A percentile compares a stretch with the other conserved stretches of the same genome.
Evolutionary conservation across 2,888 invertebrate species (phyloP).

Genomic region (Seladonia tumulorum): DNA sequence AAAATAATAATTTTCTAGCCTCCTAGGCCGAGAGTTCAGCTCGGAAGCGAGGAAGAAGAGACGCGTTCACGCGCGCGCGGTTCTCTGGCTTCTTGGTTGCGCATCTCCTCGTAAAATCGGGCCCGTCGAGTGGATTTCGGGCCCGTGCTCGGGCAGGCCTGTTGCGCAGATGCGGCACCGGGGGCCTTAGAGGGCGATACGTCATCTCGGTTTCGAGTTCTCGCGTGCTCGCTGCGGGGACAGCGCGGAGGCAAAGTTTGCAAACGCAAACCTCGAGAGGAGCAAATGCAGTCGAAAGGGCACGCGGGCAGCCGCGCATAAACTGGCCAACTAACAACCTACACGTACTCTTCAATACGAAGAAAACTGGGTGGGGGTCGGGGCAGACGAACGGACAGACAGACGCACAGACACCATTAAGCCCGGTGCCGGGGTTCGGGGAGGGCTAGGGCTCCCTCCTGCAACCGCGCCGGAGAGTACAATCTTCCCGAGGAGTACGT

Average conservation of each 20-base stretch:
- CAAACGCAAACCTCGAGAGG: conserved; percentile 25
- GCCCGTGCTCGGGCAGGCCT: neutral
- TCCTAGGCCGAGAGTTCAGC: neutral
- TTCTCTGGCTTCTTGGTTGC: neutral
- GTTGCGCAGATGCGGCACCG: neutral
- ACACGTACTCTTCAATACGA: conserved; percentile 27
- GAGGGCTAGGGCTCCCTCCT: conserved; percentile 51
- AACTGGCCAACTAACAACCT: conserved; percentile 83
- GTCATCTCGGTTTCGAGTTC: conserved; percentile 23
- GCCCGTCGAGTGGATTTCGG: neutral
- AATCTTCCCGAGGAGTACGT: conserved; percentile 76
- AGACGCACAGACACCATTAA: conserved; percentile 76
- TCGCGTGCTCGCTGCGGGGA: conserved; percentile 17
- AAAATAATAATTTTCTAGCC: neutral
- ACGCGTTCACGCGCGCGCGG: neutral
- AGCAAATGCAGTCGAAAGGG: conserved; percentile 70
- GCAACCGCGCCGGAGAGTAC: conserved; percentile 66
- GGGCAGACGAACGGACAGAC: conserved; percentile 55
- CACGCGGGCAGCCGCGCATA: conserved; percentile 75
- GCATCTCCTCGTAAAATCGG: conserved; percentile 3
- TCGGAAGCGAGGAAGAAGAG: neutral
- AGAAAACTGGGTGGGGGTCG: conserved; percentile 41
- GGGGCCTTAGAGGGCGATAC: neutral
- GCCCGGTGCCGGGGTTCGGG: conserved; percentile 49
- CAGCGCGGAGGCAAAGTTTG: conserved; percentile 14